Evolutionary conservation across 2,113 vertebrate genomes (phyloP), one percentile per base, ranked within the genome.

Genomic region (Melanocharis versteri): DNA sequence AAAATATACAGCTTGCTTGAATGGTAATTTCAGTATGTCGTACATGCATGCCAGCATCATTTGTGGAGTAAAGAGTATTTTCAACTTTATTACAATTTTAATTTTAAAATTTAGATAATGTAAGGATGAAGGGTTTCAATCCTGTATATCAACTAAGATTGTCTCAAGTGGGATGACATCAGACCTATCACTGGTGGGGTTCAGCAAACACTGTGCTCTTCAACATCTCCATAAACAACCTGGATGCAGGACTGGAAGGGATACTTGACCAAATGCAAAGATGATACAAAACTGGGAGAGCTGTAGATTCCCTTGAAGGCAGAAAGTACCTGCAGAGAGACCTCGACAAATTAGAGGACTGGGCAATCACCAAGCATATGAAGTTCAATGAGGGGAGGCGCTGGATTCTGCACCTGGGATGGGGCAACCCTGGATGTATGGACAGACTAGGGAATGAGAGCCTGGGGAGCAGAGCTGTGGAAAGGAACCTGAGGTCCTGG

Each of bases 341-440:
- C 10, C 18, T 33, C 22, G 16, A 33, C 15, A 60, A 60, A 23
- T 39, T 19, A 53, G 62, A 68, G 11, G 22, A 37, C 27, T 19
- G 33, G 26, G 31, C 5, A 61, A 19, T 77, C 39, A 60, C 39
- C 45, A 33, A 9, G 5, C 28, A 20, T 11, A n/a, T 0, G 0
- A 24, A 39, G 15, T 53, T 78, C 39, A 53, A 16, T 8, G 39
- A n/a, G 19, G 28, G 23, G 20, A 45, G 30, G 8, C 20, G 47
- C 23, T 11, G 6, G 8, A n/a, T 33, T 69, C 33, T 45, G 27
- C 22, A 9, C 28, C 33, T 60, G 33, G 19, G 2, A 19, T 45
- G 8, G 39, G 14, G 6, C 15, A 87, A 6, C 0, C 0, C 45
- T 33, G 54, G 39, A 33, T 53, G 7, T 53, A 6, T 33, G 45